Conservation (phyloP, 2,113 vertebrate species). For the Eurypyga helias region DNA sequence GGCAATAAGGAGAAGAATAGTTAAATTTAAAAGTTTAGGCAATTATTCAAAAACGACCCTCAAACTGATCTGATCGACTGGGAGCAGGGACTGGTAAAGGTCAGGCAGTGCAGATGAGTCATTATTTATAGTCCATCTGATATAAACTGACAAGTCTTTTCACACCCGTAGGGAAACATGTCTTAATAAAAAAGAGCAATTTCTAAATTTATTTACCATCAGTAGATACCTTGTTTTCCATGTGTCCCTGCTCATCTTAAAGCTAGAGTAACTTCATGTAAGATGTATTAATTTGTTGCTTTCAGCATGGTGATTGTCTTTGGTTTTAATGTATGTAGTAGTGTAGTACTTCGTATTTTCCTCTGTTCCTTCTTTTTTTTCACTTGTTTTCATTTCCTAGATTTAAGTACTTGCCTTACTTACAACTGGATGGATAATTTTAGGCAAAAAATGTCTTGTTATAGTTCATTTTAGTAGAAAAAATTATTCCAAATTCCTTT, state of each 20-base stretch:
- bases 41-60: background rate
- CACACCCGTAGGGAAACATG: background rate
- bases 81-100: background rate
- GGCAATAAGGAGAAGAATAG: background rate
- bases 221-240: background rate
- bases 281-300: background rate
- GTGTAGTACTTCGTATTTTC: background rate
- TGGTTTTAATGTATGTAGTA: background rate
- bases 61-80: background rate
- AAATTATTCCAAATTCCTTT: background rate
- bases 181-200: background rate
- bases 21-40: background rate
- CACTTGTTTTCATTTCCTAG: background rate
- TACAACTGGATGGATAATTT: background rate
- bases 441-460: background rate
- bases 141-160: background rate
- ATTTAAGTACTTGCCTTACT: background rate
- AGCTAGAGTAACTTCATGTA: background rate
- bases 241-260: background rate
- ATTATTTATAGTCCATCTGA: background rate
- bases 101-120: background rate
- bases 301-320: background rate
- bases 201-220: background rate
- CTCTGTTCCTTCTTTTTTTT: background rate
- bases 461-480: background rate